These are phyloP conservation scores for Noctua janthe DNA, from an alignment of 2,888 invertebrate species.

Conservation along the genomic window DNA sequence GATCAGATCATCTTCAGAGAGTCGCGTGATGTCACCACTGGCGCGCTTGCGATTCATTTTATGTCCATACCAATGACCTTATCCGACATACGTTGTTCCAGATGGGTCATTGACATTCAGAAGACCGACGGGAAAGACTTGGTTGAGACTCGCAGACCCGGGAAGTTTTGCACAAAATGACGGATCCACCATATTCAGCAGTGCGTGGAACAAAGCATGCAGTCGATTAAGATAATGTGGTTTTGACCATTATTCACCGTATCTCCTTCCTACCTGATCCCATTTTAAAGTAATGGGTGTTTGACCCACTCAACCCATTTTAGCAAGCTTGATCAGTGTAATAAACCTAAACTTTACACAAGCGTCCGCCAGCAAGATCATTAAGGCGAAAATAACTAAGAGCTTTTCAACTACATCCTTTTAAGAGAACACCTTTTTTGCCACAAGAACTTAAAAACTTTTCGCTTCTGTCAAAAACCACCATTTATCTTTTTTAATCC, in stretches of 20 bases:
- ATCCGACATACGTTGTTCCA: background rate
- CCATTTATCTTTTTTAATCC: constrained; percentile 57
- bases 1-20: too few relatives aligned
- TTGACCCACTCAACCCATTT: background rate
- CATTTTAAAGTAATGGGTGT: too few relatives aligned
- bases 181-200: background rate
- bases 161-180: background rate
- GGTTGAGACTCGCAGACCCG: background rate
- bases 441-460: constrained; percentile 42
- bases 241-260: background rate
- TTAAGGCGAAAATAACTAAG: constrained; percentile 12
- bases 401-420: constrained; percentile 19
- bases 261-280: too few relatives aligned
- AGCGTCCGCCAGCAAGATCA: background rate
- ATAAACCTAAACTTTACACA: constrained; percentile 5
- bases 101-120: background rate
- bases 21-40: too few relatives aligned
- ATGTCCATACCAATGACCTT: too few relatives aligned
- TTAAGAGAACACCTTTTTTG: constrained; percentile 21
- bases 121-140: background rate
- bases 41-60: too few relatives aligned
- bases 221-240: background rate
- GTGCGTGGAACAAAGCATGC: background rate
- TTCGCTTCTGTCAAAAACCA: constrained; percentile 41
- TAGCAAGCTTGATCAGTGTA: background rate